Conservation (phyloP, 2,888 invertebrate genomes). For the Volucella inanis region DNA sequence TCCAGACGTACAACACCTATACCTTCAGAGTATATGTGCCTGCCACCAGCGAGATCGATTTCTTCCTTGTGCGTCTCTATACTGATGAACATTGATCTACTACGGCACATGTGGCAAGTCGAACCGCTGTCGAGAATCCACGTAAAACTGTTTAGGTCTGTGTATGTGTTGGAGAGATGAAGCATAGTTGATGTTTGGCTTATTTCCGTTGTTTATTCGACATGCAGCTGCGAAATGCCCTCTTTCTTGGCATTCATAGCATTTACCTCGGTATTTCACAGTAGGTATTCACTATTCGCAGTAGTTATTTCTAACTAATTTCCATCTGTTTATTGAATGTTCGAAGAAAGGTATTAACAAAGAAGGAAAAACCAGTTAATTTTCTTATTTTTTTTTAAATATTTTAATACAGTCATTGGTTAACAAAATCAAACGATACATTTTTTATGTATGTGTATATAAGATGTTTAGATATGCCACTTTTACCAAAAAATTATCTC, state of each 20-base stretch:
- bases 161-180: constrained; percentile 15
- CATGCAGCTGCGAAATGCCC: constrained; percentile 30
- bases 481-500: too few species aligned
- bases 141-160: constrained; percentile 6
- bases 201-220: not conserved
- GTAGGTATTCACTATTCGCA: too few species aligned
- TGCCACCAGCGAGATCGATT: constrained; percentile 13
- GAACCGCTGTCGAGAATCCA: constrained; percentile 34
- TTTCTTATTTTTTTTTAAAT: too few species aligned
- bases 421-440: too few species aligned
- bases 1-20: constrained; percentile 13
- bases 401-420: too few species aligned
- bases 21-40: too few species aligned
- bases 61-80: constrained; percentile 15
- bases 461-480: too few species aligned
- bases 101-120: constrained; percentile 24
- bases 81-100: constrained; percentile 12
- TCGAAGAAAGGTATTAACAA: too few species aligned
- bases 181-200: constrained; percentile 27
- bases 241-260: constrained; percentile 42
- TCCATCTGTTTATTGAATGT: too few species aligned
- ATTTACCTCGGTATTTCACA: constrained; percentile 6
- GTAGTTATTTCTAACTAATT: too few species aligned
- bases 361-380: too few species aligned
- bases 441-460: too few species aligned